A percentile compares a stretch with the other conserved stretches of the same genome.
phyloP scores from a whole-genome alignment of 2,797 vertebrate genomes.

The Girardinus metallicus region DNA sequence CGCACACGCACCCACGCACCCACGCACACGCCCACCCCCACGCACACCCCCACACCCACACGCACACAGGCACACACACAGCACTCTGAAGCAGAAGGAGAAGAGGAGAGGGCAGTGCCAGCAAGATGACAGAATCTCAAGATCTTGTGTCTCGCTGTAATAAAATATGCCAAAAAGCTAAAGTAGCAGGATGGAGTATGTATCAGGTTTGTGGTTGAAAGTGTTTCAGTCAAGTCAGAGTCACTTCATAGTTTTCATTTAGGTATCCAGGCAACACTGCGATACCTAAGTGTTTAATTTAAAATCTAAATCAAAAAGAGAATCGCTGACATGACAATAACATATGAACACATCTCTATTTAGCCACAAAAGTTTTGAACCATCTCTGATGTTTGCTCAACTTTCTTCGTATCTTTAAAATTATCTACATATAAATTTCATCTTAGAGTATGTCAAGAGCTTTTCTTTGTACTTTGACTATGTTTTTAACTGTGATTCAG shows the following conservation, averaged over 20 bases:
- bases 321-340: neutral
- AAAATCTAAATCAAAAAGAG: neutral
- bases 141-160: neutral
- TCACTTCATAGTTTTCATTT: neutral
- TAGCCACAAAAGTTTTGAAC: neutral
- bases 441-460: neutral
- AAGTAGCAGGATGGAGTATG: neutral
- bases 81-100: slow-evolving; percentile 36
- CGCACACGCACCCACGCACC: slow-evolving; percentile 1
- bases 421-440: too few relatives aligned
- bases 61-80: neutral
- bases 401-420: neutral
- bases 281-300: neutral
- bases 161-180: slow-evolving; percentile 22
- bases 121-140: slow-evolving; percentile 14
- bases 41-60: slow-evolving; percentile 18
- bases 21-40: slow-evolving; percentile 11
- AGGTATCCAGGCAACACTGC: neutral
- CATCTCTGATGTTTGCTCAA: neutral
- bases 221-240: slow-evolving; percentile 14
- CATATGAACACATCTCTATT: neutral
- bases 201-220: slow-evolving; percentile 1
- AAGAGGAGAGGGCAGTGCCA: slow-evolving; percentile 10
- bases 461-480: neutral
- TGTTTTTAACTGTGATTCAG: too few relatives aligned